These are phyloP conservation scores for Falco cherrug DNA, from an alignment of 2,797 vertebrate species.

Conservation along the genomic window DNA sequence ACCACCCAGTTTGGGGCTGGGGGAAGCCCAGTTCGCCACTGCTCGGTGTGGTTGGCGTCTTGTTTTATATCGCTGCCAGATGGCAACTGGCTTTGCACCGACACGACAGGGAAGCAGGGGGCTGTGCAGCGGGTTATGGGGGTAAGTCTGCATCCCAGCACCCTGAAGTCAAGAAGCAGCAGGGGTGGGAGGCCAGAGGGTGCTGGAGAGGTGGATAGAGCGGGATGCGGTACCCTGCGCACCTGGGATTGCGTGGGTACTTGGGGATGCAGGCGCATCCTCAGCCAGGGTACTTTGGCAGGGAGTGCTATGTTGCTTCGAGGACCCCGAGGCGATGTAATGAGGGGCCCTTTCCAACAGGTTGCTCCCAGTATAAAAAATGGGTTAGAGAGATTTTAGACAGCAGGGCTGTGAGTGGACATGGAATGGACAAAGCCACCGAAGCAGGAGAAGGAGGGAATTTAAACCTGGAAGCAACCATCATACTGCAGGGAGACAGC, in stretches of 20 bases:
- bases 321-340: rapidly evolving
- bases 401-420: neutral
- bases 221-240: rapidly evolving
- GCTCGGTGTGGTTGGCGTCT: neutral
- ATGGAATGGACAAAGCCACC: rapidly evolving
- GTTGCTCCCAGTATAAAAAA: rapidly evolving
- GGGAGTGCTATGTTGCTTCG: rapidly evolving
- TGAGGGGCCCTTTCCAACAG: rapidly evolving
- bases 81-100: rapidly evolving
- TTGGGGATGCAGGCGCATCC: too few relatives aligned
- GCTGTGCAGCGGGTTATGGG: rapidly evolving
- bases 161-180: rapidly evolving
- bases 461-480: neutral
- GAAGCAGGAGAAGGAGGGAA: rapidly evolving
- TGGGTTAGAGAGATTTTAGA: rapidly evolving
- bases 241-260: neutral
- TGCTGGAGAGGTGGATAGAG: neutral
- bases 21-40: neutral
- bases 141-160: rapidly evolving
- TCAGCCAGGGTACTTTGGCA: neutral
- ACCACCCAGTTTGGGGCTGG: rapidly evolving
- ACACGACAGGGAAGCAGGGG: rapidly evolving
- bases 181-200: neutral
- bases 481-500: neutral
- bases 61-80: rapidly evolving